Evolutionary conservation across 92 coral and sea anemone genomes (phyloP).

Genomic region (Actinostola sp.): DNA sequence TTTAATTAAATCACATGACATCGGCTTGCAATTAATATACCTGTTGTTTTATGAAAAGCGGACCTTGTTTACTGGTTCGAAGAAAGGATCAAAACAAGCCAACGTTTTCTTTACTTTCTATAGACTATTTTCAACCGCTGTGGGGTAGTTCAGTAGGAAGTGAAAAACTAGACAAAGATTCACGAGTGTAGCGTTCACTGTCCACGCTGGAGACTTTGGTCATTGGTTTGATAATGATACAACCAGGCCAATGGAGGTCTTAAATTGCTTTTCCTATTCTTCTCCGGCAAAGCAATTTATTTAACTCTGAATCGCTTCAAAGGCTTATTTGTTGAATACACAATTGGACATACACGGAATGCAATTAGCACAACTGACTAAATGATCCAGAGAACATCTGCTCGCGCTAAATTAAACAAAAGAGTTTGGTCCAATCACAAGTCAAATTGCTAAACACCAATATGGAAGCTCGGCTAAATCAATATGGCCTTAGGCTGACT

Average conservation of each 20-base stretch:
- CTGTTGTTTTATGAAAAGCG: constrained; percentile 60
- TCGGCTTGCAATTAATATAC: constrained; percentile 61
- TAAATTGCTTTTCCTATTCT: constrained; percentile 66
- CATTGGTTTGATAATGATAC: neutral
- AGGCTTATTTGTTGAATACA: constrained; percentile 77
- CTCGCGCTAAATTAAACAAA: constrained; percentile 79
- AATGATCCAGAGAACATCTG: constrained; percentile 83
- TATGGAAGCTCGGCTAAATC: constrained; percentile 52
- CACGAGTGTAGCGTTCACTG: constrained; percentile 29
- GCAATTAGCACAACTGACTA: constrained; percentile 90
- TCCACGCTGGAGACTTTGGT: constrained; percentile 35
- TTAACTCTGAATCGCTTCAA: constrained; percentile 82
- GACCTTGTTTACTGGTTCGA: constrained; percentile 43
- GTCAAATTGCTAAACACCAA: constrained; percentile 50
- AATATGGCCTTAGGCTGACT: constrained; percentile 77
- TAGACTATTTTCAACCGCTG: constrained; percentile 59
- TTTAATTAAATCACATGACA: constrained; percentile 90
- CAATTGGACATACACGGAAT: constrained; percentile 92
- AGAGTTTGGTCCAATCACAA: constrained; percentile 57
- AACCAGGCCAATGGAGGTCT: constrained; percentile 1
- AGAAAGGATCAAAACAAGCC: neutral
- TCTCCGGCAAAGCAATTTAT: constrained; percentile 80
- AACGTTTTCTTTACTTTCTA: constrained; percentile 13
- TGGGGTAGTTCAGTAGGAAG: constrained; percentile 41
- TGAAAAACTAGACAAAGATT: constrained; percentile 25